Evolutionary conservation across 2,113 vertebrate species (phyloP).

Genomic region (Sylvia atricapilla): DNA sequence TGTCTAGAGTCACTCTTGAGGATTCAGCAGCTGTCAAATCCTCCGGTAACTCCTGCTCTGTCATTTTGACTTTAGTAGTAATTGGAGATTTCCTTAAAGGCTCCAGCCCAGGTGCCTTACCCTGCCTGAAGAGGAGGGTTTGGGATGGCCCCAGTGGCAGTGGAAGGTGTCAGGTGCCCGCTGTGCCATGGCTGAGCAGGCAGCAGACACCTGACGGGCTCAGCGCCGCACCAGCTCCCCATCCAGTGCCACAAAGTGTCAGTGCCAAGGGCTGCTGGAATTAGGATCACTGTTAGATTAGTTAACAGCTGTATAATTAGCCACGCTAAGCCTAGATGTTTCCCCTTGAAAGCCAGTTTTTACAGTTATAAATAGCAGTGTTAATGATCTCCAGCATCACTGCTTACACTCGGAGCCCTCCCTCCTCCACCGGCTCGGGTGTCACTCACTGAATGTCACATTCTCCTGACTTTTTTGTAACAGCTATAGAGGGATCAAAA

Average conservation of each 20-base stretch:
- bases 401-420: background rate
- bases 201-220: background rate
- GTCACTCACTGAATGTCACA: slow-evolving; percentile 48
- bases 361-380: slow-evolving; percentile 44
- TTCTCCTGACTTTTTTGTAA: background rate
- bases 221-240: background rate
- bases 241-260: background rate
- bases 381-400: slow-evolving; percentile 54
- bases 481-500: background rate
- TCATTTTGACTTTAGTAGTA: background rate
- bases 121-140: background rate
- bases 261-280: background rate
- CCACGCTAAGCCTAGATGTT: slow-evolving; percentile 16
- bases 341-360: slow-evolving; percentile 38
- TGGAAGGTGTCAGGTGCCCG: background rate
- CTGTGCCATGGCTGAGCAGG: background rate
- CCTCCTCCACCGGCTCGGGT: slow-evolving; percentile 3
- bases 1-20: background rate
- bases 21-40: background rate
- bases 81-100: background rate
- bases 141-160: background rate
- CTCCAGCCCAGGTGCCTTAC: background rate
- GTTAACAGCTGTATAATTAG: slow-evolving; percentile 49
- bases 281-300: slow-evolving; percentile 38
- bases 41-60: background rate